Percentiles rank a stretch among this genome's conserved stretches.
Conservation (phyloP, 2,797 vertebrate species). For the Pipistrellus kuhlii region DNA sequence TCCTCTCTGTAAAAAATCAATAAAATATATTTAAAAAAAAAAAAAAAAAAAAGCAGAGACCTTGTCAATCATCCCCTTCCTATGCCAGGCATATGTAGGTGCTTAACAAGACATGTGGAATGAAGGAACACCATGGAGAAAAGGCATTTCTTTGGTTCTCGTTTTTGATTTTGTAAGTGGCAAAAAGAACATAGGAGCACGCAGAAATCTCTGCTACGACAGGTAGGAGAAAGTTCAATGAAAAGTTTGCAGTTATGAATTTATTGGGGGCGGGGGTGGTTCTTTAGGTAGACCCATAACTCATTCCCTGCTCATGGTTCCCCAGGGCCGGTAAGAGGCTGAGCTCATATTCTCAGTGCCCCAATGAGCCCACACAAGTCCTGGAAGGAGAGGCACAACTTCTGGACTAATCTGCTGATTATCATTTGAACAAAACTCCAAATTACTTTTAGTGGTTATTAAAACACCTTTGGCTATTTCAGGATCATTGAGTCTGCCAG, state of each 20-base stretch:
- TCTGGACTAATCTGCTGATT: not conserved
- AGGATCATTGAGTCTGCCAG: not conserved
- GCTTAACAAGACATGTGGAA: not conserved
- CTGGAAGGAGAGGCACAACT: accelerated
- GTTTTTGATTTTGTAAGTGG: not conserved
- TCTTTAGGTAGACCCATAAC: not conserved
- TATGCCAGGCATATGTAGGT: accelerated
- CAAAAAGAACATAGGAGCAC: not conserved
- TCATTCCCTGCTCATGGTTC: not conserved
- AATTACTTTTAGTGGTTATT: not conserved
- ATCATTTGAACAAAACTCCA: not conserved
- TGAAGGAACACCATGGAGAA: not conserved
- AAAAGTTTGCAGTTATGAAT: not conserved
- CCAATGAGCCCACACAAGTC: too few species aligned
- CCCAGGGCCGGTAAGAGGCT: not conserved
- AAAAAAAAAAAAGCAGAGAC: not conserved
- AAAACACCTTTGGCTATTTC: not conserved
- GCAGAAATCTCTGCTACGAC: not conserved
- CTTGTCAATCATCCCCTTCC: not conserved
- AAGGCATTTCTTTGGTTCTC: not conserved
- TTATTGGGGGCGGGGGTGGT: not conserved
- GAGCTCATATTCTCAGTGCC: not conserved
- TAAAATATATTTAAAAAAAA: too few species aligned
- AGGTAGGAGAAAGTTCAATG: not conserved
- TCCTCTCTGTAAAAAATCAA: too few species aligned